These are phyloP conservation scores for Notodonta ziczac DNA, from an alignment of 2,888 invertebrate genomes.

Conservation along the genomic window DNA sequence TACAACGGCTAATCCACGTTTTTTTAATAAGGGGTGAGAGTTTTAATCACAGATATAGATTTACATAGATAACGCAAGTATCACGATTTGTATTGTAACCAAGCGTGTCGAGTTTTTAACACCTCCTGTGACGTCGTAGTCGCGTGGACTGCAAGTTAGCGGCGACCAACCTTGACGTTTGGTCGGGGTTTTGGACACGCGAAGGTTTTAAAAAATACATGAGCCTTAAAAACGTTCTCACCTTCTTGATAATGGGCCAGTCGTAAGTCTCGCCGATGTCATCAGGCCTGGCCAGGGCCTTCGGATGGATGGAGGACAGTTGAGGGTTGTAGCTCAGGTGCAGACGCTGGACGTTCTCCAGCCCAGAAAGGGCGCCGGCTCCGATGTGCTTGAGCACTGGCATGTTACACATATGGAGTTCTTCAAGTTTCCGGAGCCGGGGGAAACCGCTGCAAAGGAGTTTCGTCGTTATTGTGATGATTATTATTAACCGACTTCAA, in stretches of 20 bases:
- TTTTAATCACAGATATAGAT: too few species aligned
- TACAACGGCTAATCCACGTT: too few species aligned
- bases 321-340: slow-evolving; percentile 87
- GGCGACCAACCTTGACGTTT: too few species aligned
- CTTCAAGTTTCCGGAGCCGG: slow-evolving; percentile 83
- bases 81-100: too few species aligned
- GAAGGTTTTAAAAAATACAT: too few species aligned
- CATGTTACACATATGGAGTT: slow-evolving; percentile 89
- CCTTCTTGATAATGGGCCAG: slow-evolving; percentile 81
- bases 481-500: not conserved
- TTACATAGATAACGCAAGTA: too few species aligned
- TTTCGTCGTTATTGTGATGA: not conserved
- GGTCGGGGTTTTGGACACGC: too few species aligned
- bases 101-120: too few species aligned
- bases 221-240: not conserved
- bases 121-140: too few species aligned
- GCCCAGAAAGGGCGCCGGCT: slow-evolving; percentile 64
- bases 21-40: too few species aligned
- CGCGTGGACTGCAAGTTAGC: too few species aligned
- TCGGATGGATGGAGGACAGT: slow-evolving; percentile 84
- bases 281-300: slow-evolving; percentile 84
- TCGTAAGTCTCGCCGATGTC: slow-evolving; percentile 78
- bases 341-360: slow-evolving; percentile 82
- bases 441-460: slow-evolving; percentile 86
- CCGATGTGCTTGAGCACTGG: slow-evolving; percentile 84